Base-by-base conservation (phyloP, 2,113 vertebrate species). In the Columba janthina region DNA sequence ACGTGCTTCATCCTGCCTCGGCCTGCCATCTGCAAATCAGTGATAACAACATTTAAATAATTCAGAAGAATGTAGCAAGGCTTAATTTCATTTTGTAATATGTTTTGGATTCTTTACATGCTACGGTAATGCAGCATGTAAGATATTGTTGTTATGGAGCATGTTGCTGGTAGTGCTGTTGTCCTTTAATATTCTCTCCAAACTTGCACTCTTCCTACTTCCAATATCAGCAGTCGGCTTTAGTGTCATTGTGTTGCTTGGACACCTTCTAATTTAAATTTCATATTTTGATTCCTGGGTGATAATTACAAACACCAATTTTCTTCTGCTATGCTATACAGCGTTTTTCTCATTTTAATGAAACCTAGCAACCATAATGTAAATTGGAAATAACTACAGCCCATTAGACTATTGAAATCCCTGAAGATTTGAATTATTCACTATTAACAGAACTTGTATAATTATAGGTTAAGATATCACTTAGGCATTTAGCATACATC, bases 381-480 rank as follows among this genome's bases (percentile, higher is more conserved):
- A 94, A 95, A 96, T 84, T 97, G 48, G 72, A 95, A 97, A 95
- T 75, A 95, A 93, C 93, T 95, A 76, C 93, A 95, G 46, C 86
- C 94, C 73, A 87, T 90, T 93, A 94, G 84, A 95, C 81, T 96
- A 85, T 34, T 89, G 92, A 93, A 95, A 88, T 91, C 94, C 85
- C 91, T 71, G 53, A 77, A 88, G 93, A 96, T 90, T 67, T 95
- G 73, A 94, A 96, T 95, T 95, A 96, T 96, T 97, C 96, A 91
- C 88, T 95, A 95, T 96, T 96, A 96, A 94, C 93, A 97, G 95
- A 86, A 92, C 90, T 95, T 89, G 72, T 94, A 93, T 97, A 97
- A 97, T 97, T 97, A 95, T 97, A 96, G 93, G 91, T 95, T 96
- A 94, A 93, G 85, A 93, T 96, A 92, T 91, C 96, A 95, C 91